phyloP scores from a whole-genome alignment of 2,888 invertebrate genomes.

The Octonoba sinensis region DNA sequence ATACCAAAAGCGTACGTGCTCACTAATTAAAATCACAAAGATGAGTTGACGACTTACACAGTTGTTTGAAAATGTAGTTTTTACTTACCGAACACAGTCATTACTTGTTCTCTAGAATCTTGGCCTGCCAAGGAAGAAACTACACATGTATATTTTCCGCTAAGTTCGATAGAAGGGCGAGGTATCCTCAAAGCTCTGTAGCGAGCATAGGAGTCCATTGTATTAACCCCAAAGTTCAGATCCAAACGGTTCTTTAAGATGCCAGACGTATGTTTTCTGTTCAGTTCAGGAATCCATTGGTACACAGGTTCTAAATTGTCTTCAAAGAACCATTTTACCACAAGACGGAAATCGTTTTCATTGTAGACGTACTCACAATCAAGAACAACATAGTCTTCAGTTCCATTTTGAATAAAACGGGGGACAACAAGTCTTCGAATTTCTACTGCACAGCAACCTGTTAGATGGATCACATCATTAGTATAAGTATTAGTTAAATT shows the following conservation, averaged over 20 bases:
- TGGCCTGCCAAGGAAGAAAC: conserved; percentile 66
- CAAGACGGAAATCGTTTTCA: conserved; percentile 64
- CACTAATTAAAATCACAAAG: no score
- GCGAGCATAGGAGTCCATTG: conserved; percentile 60
- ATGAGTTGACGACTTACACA: no score
- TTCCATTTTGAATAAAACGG: conserved; percentile 66
- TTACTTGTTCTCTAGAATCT: conserved; percentile 65
- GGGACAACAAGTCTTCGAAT: conserved; percentile 66
- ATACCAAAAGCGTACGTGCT: no score
- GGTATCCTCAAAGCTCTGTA: conserved; percentile 66
- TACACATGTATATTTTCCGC: conserved; percentile 67
- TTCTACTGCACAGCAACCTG: conserved; percentile 50
- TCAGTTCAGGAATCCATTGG: conserved; percentile 67
- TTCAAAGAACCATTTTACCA: conserved; percentile 67
- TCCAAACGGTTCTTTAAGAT: conserved; percentile 63
- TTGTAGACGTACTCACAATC: conserved; percentile 66
- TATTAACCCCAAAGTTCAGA: conserved; percentile 44
- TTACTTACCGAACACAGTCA: conserved; percentile 67
- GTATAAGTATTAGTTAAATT: no score
- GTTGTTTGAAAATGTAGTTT: no score
- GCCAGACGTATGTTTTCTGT: conserved; percentile 64
- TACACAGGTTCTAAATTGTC: conserved; percentile 67
- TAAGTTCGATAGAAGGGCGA: conserved; percentile 66
- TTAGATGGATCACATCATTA: no score
- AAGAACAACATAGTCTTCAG: conserved; percentile 63